These are phyloP conservation scores for Lophochroa leadbeateri DNA, from an alignment of 2,113 vertebrate species.

Conservation along the genomic window DNA sequence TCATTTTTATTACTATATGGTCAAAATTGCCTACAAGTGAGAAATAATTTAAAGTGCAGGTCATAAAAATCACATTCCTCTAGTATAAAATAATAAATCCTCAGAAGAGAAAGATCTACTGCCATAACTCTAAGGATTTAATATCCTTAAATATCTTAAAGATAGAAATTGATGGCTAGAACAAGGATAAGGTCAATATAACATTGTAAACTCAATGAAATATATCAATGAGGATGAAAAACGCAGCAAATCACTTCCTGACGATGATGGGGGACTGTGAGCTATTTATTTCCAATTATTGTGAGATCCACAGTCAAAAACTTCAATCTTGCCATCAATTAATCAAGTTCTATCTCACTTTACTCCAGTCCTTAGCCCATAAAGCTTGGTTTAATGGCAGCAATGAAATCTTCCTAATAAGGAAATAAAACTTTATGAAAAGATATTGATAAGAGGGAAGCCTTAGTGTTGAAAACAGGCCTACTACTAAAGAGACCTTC, in stretches of 20 bases:
- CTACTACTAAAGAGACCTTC: neutral
- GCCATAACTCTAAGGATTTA: conserved; percentile 22
- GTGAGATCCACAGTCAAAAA: neutral
- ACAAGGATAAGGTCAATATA: conserved; percentile 44
- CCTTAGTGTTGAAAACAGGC: neutral
- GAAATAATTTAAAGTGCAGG: conserved; percentile 43
- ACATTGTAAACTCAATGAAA: conserved; percentile 40
- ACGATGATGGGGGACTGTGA: neutral
- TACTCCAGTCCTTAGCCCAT: neutral
- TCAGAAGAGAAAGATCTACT: neutral
- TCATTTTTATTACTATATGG: conserved; percentile 22
- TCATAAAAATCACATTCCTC: conserved; percentile 20
- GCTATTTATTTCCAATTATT: neutral
- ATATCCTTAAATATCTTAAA: conserved; percentile 12
- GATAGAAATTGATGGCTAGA: conserved; percentile 29
- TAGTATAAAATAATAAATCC: conserved; percentile 40
- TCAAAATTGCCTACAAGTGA: conserved; percentile 11
- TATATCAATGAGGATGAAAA: conserved; percentile 7
- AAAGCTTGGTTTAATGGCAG: neutral
- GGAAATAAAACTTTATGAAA: neutral
- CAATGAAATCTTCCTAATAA: neutral
- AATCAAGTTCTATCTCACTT: neutral
- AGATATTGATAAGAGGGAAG: neutral
- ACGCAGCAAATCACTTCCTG: neutral
- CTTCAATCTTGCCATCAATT: neutral